Conservation (phyloP, 53 echinoderm and acorn worm species). For the Zoroaster sp. region DNA sequence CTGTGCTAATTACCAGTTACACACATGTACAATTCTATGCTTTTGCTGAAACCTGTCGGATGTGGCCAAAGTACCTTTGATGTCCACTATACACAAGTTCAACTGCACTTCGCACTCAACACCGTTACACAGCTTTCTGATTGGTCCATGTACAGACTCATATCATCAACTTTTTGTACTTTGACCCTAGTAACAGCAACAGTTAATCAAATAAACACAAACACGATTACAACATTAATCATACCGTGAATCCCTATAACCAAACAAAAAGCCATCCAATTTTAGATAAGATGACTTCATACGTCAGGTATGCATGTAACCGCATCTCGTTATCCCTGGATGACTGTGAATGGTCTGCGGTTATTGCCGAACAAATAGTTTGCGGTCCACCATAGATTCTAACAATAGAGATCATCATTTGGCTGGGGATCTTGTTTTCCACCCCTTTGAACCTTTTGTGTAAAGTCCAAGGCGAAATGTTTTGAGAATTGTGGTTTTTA, state of each 20-base stretch:
- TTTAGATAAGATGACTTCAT: neutral
- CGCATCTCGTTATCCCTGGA: neutral
- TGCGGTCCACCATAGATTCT: neutral
- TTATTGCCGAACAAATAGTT: neutral
- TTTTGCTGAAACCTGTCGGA: no score
- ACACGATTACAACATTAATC: neutral
- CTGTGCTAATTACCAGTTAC: no score
- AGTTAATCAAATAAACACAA: neutral
- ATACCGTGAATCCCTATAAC: neutral
- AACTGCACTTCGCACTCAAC: neutral
- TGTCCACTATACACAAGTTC: no score
- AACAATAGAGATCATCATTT: neutral
- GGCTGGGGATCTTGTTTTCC: neutral
- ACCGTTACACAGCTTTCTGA: neutral
- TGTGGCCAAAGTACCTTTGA: no score
- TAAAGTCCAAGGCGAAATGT: neutral
- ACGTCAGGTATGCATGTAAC: neutral
- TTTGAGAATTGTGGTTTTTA: neutral
- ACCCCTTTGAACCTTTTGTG: neutral
- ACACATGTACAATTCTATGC: no score
- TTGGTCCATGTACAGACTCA: neutral
- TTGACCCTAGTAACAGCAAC: conserved; percentile 8
- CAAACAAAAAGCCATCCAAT: neutral
- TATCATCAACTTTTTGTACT: conserved; percentile 22
- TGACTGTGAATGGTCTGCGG: neutral